Base-by-base conservation (phyloP, 2,797 vertebrate genomes). In the Rousettus madagascariensis region DNA sequence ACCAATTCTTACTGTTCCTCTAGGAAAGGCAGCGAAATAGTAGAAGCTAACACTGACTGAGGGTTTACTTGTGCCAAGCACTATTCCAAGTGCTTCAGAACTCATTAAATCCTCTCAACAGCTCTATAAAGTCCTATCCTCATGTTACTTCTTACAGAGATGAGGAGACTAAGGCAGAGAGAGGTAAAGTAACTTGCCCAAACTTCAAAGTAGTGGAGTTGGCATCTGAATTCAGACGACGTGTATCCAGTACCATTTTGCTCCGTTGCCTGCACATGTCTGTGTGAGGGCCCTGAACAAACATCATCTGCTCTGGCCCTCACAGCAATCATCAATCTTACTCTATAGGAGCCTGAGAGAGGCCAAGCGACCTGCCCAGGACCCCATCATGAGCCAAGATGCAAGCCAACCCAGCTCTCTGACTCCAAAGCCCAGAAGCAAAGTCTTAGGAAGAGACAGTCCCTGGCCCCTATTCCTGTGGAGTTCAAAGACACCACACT, bases 341-440 rank as follows among this genome's bases (percentile, higher is more conserved):
- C 55, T 51, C 51, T 59, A 55, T 3, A 57, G 49, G 61, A 89
- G 59, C 28, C 63, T 77, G 15, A 88, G n/a, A 74, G 78, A 92
- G 46, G 66, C 51, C 20, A 74, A 46, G 13, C 28, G 79, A 82
- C 20, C 43, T 63, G 46, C 68, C 78, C 55, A 38, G 66, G 15
- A 74, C 28, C 53, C 69, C 20, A 43, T 0, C 26, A 1, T 36
- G 49, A 93, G 86, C 63, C 49, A 84, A 71, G 46, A 85, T 51
- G 13, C 41, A 92, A 90, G 55, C 24, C 61, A 90, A 55, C 24
- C 61, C 41, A 80, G 51, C 72, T 78, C 89, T 85, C 80, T 75
- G 88, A 90, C 59, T 71, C 57, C 84, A 82, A 91, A 86, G 77
- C 30, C 84, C 53, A 94, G 53, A 88, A 90, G 80, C 19, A 71